These are phyloP conservation scores for Guaruba guarouba DNA, from an alignment of 2,113 vertebrate species.

Conservation along the genomic window DNA sequence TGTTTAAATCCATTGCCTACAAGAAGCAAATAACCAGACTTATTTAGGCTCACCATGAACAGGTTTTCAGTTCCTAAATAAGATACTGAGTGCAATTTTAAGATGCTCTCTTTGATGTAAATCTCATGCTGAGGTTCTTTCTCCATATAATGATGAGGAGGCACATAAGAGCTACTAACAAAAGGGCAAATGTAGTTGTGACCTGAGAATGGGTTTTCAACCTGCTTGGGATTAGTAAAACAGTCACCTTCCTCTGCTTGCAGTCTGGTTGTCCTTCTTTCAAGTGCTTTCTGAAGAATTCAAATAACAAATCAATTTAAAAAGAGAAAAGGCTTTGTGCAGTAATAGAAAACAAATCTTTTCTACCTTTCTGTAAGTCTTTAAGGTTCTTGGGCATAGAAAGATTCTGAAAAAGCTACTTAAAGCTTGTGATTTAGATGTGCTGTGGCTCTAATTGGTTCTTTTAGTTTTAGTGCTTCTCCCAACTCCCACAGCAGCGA, in stretches of 20 bases:
- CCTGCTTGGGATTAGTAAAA: conserved; percentile 30
- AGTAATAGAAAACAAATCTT: background rate
- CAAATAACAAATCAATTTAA: background rate
- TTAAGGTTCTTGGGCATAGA: background rate
- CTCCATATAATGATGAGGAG: background rate
- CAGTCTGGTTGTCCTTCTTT: background rate
- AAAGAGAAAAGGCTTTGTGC: background rate
- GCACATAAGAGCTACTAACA: background rate
- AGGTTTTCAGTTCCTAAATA: conserved; percentile 32
- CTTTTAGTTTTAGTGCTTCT: background rate
- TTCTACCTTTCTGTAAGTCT: background rate
- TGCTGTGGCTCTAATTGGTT: background rate
- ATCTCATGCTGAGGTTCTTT: conserved; percentile 43
- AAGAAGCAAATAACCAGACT: background rate
- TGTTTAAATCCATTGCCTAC: background rate
- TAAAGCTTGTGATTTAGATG: background rate
- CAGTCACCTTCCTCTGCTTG: background rate
- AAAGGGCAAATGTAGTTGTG: background rate
- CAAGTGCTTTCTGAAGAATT: background rate
- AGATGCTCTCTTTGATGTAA: conserved; percentile 37
- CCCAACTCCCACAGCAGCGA: background rate
- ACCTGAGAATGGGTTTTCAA: conserved; percentile 18
- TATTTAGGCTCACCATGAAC: background rate
- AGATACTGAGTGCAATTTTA: background rate
- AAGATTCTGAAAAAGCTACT: conserved; percentile 18